Evolutionary conservation across 2,113 vertebrate species (phyloP).

Genomic region (Hucho hucho): DNA sequence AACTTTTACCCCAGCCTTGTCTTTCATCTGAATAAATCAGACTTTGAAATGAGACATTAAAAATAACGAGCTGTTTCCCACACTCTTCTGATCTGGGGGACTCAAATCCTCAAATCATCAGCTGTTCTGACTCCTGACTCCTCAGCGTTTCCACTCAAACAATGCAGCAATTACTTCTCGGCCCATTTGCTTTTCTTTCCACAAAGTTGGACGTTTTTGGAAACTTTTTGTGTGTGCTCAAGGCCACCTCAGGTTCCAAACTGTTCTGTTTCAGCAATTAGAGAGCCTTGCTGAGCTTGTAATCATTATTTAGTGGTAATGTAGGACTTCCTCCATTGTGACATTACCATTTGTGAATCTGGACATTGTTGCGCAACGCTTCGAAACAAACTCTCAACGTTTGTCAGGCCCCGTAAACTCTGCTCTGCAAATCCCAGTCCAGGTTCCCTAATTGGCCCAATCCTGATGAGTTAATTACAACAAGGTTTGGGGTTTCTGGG

Average conservation of each 20-base stretch:
- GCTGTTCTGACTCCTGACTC: neutral
- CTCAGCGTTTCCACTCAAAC: conserved; percentile 15
- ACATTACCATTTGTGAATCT: conserved; percentile 28
- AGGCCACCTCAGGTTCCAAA: conserved; percentile 12
- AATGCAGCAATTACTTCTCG: neutral
- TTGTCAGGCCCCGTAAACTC: neutral
- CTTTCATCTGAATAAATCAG: conserved; percentile 32
- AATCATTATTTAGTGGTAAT: conserved; percentile 42
- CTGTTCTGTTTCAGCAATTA: conserved; percentile 23
- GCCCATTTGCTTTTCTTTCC: conserved; percentile 20
- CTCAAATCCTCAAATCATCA: conserved; percentile 21
- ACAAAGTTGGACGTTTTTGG: neutral
- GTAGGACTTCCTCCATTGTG: conserved; percentile 17
- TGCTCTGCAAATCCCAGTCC: conserved; percentile 45
- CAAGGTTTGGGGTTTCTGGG: conserved; percentile 56
- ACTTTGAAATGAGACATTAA: conserved; percentile 30
- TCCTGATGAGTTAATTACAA: conserved; percentile 63
- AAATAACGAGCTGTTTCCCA: conserved; percentile 32
- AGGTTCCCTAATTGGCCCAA: conserved; percentile 52
- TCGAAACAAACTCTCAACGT: conserved; percentile 22
- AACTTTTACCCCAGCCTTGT: conserved; percentile 23
- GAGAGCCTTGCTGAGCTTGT: conserved; percentile 11
- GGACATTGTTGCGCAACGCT: conserved; percentile 29
- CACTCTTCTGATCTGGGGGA: neutral
- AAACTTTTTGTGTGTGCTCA: conserved; percentile 8